phyloP scores from a whole-genome alignment of 2,888 invertebrate genomes.

The Callyntrura guangdongensis region DNA sequence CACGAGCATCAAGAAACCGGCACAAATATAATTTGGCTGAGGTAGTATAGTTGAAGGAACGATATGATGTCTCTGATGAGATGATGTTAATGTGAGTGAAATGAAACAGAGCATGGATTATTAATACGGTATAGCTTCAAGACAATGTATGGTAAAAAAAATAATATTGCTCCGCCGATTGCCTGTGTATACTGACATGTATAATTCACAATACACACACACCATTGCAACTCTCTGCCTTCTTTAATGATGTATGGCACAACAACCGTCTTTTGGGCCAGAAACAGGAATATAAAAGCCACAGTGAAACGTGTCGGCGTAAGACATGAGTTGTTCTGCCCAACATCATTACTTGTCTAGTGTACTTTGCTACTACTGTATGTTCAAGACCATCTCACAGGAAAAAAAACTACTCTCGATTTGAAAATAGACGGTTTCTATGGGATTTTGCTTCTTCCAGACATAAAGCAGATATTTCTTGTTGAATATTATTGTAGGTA shows the following conservation, averaged over 20 bases:
- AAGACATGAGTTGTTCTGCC: not conserved
- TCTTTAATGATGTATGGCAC: slow-evolving; percentile 6
- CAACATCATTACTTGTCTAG: not conserved
- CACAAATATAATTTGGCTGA: not conserved
- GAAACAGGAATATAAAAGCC: slow-evolving; percentile 49
- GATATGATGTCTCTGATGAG: not conserved
- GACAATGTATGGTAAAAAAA: not conserved
- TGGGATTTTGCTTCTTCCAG: too few relatives aligned
- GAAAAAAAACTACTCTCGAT: too few relatives aligned
- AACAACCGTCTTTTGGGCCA: not conserved
- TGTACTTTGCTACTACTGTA: slow-evolving; percentile 28
- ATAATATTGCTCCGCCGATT: too few relatives aligned
- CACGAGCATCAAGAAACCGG: not conserved
- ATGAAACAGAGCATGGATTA: slow-evolving; percentile 68
- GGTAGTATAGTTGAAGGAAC: not conserved
- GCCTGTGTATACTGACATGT: not conserved
- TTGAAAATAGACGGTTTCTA: too few relatives aligned
- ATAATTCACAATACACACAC: not conserved
- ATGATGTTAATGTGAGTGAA: slow-evolving; percentile 38
- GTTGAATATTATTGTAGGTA: too few relatives aligned
- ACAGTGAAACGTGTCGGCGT: slow-evolving; percentile 63
- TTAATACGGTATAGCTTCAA: slow-evolving; percentile 23
- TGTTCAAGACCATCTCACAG: too few relatives aligned
- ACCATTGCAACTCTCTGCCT: not conserved
- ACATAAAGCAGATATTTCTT: too few relatives aligned